Percentiles rank a stretch among this genome's conserved stretches.
phyloP scores from a whole-genome alignment of 1,140 invertebrate species.

The Tetraneura akinire region DNA sequence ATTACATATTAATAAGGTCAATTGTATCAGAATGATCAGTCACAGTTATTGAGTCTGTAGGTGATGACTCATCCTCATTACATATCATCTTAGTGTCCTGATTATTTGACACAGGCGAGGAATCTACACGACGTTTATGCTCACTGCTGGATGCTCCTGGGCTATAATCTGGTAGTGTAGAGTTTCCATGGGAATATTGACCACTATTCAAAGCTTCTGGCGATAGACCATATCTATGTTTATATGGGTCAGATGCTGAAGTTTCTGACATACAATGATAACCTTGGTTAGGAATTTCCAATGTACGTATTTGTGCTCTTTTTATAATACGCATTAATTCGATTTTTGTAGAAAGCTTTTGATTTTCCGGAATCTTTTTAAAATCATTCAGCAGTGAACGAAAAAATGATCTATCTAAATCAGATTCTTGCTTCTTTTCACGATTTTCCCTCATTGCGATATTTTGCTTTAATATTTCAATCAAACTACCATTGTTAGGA shows the following conservation, averaged over 20 bases:
- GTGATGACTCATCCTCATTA: neutral
- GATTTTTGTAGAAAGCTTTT: constrained; percentile 17
- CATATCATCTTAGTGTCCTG: neutral
- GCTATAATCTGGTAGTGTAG: neutral
- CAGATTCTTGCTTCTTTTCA: constrained; percentile 10
- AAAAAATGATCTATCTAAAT: constrained; percentile 6
- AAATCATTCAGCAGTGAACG: constrained; percentile 5
- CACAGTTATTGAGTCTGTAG: constrained; percentile 9
- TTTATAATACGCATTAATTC: neutral
- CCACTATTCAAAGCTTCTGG: neutral
- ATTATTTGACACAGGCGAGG: neutral
- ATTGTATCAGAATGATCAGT: neutral
- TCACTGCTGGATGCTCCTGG: constrained; percentile 1
- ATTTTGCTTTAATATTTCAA: constrained; percentile 10
- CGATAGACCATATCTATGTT: too few species aligned
- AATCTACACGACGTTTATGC: neutral
- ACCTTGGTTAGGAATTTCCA: constrained; percentile 7
- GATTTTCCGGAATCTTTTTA: constrained; percentile 1
- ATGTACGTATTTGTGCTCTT: constrained; percentile 6
- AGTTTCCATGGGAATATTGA: neutral
- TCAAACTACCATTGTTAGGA: neutral
- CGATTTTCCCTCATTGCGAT: neutral
- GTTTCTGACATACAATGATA: neutral
- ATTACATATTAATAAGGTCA: constrained; percentile 5
- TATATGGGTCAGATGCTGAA: neutral